Evolutionary conservation across 2,797 vertebrate species (phyloP).

Genomic region (Echiichthys vipera): DNA sequence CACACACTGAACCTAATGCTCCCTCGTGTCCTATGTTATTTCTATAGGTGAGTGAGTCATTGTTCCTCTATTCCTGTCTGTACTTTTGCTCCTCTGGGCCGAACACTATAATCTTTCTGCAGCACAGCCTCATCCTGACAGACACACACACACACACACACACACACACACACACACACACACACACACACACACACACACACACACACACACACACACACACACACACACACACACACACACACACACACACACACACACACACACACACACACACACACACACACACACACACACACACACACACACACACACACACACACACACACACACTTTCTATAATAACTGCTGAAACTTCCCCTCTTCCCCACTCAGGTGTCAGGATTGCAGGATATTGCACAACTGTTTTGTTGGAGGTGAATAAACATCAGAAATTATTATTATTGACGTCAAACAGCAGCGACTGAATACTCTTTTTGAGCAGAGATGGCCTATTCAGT

Average conservation of each 20-base stretch:
- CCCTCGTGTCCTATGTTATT: conserved; percentile 57
- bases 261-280: background rate
- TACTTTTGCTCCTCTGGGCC: conserved; percentile 53
- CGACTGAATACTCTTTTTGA: background rate
- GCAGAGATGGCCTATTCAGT: too few relatives aligned
- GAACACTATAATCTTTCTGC: conserved; percentile 47
- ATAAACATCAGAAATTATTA: background rate
- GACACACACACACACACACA: conserved; percentile 33
- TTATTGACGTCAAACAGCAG: too few relatives aligned
- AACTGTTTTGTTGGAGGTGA: background rate
- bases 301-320: too few relatives aligned
- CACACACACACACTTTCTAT: background rate
- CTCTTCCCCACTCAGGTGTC: too few relatives aligned
- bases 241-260: background rate
- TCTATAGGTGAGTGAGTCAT: conserved; percentile 71
- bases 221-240: background rate
- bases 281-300: background rate
- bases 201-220: background rate
- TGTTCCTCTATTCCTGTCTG: conserved; percentile 67
- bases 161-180: conserved; percentile 19
- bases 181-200: background rate
- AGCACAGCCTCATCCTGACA: conserved; percentile 1
- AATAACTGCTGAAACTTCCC: conserved; percentile 9
- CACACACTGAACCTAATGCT: conserved; percentile 32
- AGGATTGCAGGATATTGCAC: too few relatives aligned